Conservation (phyloP, 1,140 invertebrate species). For the Drosophila bocki region DNA sequence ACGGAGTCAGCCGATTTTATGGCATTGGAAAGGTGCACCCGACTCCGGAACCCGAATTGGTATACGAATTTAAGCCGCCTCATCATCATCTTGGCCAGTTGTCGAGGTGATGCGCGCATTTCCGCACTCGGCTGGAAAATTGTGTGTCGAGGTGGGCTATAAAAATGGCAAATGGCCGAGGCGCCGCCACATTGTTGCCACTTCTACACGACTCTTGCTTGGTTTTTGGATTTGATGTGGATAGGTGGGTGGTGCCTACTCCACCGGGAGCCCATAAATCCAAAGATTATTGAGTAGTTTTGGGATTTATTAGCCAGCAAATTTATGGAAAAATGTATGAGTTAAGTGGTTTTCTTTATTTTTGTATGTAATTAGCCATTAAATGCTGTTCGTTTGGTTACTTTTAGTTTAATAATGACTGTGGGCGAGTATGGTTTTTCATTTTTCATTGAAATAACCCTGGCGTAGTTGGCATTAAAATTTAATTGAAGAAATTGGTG, state of each 20-base stretch:
- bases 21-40: slow-evolving; percentile 65
- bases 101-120: slow-evolving; percentile 55
- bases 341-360: not conserved
- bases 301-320: slow-evolving; percentile 27
- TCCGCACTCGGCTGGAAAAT: slow-evolving; percentile 61
- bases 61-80: slow-evolving; percentile 21
- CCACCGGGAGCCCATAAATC: slow-evolving; percentile 17
- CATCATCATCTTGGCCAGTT: slow-evolving; percentile 11
- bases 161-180: slow-evolving; percentile 65
- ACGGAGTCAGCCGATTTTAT: slow-evolving; percentile 51
- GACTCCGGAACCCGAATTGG: slow-evolving; percentile 7
- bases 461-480: not conserved
- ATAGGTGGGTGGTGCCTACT: slow-evolving; percentile 12
- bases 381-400: not conserved
- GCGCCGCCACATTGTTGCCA: slow-evolving; percentile 70
- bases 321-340: not conserved
- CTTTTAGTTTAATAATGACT: not conserved
- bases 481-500: not conserved
- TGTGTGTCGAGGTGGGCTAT: slow-evolving; percentile 60
- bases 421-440: not conserved
- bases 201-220: not conserved
- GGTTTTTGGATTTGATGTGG: slow-evolving; percentile 20
- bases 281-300: slow-evolving; percentile 23
- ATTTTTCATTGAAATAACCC: not conserved
- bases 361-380: slow-evolving; percentile 22